phyloP scores from a whole-genome alignment of 2,797 vertebrate genomes.

The Myripristis jacobus region DNA sequence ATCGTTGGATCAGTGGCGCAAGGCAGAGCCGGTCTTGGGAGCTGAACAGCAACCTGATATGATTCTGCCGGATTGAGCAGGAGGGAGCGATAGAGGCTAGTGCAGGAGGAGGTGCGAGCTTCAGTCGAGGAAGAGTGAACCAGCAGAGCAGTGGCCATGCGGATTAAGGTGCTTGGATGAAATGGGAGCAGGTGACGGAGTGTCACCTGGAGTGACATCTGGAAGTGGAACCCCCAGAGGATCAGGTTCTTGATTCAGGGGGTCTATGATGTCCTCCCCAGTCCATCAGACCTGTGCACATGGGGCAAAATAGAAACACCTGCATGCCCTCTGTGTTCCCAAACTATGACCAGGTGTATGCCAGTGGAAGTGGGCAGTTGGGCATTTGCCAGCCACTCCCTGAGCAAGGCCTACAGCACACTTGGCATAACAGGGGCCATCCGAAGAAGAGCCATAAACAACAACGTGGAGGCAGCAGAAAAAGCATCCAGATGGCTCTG shows the following conservation, averaged over 20 bases:
- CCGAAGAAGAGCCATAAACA: neutral
- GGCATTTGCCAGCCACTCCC: conserved; percentile 11
- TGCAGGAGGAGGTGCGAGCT: neutral
- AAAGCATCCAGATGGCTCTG: conserved; percentile 1
- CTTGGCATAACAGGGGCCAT: neutral
- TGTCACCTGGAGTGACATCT: no score
- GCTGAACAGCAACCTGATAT: neutral
- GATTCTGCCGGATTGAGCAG: neutral
- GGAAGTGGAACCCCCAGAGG: no score
- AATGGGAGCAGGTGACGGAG: no score
- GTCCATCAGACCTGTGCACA: no score
- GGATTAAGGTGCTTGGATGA: no score
- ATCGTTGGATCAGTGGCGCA: neutral
- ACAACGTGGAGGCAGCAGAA: neutral
- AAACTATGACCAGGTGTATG: conserved; percentile 30
- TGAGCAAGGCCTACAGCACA: neutral
- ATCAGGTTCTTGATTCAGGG: no score
- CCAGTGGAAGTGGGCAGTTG: neutral
- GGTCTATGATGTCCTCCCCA: no score
- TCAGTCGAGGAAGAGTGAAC: neutral
- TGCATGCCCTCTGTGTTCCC: no score
- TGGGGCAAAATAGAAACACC: no score
- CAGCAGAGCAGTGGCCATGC: no score
- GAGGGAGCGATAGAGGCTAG: neutral
- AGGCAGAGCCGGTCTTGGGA: no score